Evolutionary conservation across 2,113 vertebrate genomes (phyloP), one percentile per base, ranked within the genome.

Genomic region (Cyanoderma ruficeps): DNA sequence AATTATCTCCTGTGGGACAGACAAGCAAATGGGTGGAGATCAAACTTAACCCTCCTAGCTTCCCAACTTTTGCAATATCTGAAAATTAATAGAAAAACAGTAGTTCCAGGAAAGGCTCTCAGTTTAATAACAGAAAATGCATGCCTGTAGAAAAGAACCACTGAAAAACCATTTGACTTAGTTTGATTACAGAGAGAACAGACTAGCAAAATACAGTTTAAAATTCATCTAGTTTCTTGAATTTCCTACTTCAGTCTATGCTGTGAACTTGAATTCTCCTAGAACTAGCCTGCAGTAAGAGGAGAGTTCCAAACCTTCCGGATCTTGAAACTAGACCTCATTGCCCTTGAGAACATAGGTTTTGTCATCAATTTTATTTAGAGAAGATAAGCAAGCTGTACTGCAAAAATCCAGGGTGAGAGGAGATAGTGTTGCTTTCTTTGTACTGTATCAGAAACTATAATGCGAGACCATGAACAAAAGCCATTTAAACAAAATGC

Each of bases 311-410:
- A 78, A n/a, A 84, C 65, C 21, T 53, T 64, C 44, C 1, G 0
- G 60, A 87, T 76, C 67, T 90, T 83, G 74, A 87, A 78, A 75
- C 4, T 21, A 22, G 31, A 91, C 44, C 20, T 81, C 78, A 42
- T 4, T 84, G 83, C 28, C 81, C 81, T 89, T 87, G 74, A 95
- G 80, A 76, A 65, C 21, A 49, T 2, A 65, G 25, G 10, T 69
- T 89, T 87, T 94, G 57, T 69, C 53, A 87, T 53, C 39, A 35
- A 27, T 78, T 89, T 87, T 89, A 93, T 94, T 90, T 82, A 78
- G 33, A 93, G 50, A 91, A 92, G 87, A 89, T 93, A 94, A 85
- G 71, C 27, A 83, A 74, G 28, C 50, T 76, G 56, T 65, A 63
- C 33, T 47, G 23, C 72, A 81, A 72, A 92, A 87, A 44, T 42